Evolutionary conservation across 2,888 invertebrate genomes (phyloP).

Genomic region (Atherix ibis): DNA sequence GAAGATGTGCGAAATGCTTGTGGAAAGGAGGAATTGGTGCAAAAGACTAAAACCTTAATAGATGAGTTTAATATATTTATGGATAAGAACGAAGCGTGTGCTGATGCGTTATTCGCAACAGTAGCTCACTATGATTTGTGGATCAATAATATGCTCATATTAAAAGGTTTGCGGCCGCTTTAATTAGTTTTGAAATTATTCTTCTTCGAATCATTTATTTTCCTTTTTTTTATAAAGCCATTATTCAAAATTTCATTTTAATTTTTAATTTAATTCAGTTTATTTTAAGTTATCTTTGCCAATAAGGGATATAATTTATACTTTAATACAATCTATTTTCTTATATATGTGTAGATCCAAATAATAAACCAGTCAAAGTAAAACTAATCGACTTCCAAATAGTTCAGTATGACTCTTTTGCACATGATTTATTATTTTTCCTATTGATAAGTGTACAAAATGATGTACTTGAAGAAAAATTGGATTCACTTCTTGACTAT

Average conservation of each 20-base stretch:
- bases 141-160: slow-evolving; percentile 45
- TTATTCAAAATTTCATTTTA: too few relatives aligned
- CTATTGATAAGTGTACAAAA: slow-evolving; percentile 37
- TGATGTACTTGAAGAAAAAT: slow-evolving; percentile 29
- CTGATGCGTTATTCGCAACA: slow-evolving; percentile 29
- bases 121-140: slow-evolving; percentile 42
- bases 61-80: too few relatives aligned
- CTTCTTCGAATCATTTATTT: neutral
- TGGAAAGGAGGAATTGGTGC: too few relatives aligned
- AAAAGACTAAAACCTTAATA: too few relatives aligned
- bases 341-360: too few relatives aligned
- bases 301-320: too few relatives aligned
- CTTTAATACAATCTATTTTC: too few relatives aligned
- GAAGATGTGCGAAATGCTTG: neutral
- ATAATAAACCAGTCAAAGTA: slow-evolving; percentile 30
- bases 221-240: too few relatives aligned
- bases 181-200: neutral
- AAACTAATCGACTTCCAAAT: slow-evolving; percentile 46
- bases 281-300: too few relatives aligned
- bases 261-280: too few relatives aligned
- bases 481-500: slow-evolving; percentile 34
- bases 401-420: slow-evolving; percentile 35
- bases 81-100: neutral
- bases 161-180: slow-evolving; percentile 23
- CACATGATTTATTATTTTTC: slow-evolving; percentile 40